phyloP scores from a whole-genome alignment of 53 echinoderm and acorn worm genomes.

The Luidia sarsii region DNA sequence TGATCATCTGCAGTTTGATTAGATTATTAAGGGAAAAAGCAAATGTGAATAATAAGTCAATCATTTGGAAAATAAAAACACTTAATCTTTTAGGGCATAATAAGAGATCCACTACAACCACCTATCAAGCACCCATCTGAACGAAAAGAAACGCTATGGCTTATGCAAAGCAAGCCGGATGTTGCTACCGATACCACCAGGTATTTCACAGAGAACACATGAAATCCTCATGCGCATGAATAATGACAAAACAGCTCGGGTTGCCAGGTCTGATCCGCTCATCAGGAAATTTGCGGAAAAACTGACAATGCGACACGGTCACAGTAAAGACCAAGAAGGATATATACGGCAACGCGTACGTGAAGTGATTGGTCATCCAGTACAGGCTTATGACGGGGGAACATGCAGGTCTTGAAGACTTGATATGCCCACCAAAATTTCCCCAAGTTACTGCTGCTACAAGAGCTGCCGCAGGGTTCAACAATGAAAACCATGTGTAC shows the following conservation, averaged over 20 bases:
- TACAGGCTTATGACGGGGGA: too few relatives aligned
- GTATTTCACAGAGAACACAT: conserved; percentile 24
- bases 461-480: conserved; percentile 40
- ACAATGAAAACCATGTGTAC: conserved; percentile 31
- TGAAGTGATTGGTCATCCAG: too few relatives aligned
- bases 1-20: too few relatives aligned
- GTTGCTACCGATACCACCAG: conserved; percentile 49
- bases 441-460: conserved; percentile 10
- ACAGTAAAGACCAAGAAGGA: conserved; percentile 39
- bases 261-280: conserved; percentile 46
- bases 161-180: conserved; percentile 33
- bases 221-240: conserved; percentile 50
- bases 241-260: conserved; percentile 29
- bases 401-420: conserved; percentile 21
- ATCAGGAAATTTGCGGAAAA: conserved; percentile 63
- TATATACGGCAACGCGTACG: conserved; percentile 51
- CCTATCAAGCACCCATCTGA: conserved; percentile 41
- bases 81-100: too few relatives aligned
- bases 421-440: conserved; percentile 58
- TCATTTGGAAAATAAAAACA: too few relatives aligned
- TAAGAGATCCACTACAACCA: too few relatives aligned
- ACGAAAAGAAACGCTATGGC: conserved; percentile 35
- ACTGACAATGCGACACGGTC: conserved; percentile 50
- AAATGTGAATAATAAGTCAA: too few relatives aligned
- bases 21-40: too few relatives aligned